Conservation (phyloP, 2,113 vertebrate genomes). For the Plotosus lineatus region DNA sequence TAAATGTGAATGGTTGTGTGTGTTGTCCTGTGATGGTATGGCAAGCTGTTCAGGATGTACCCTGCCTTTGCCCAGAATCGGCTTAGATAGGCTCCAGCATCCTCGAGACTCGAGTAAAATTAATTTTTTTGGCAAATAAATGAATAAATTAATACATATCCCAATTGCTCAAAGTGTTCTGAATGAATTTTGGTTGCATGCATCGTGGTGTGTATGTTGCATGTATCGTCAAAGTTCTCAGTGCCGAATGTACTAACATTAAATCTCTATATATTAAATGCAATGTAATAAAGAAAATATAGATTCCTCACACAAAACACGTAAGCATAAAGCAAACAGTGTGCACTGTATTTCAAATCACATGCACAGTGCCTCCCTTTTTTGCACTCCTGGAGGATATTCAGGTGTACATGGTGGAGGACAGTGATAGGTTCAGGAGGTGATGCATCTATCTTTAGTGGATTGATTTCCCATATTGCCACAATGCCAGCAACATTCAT, state of each 20-base stretch:
- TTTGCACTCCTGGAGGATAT: conserved; percentile 61
- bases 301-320: conserved; percentile 4
- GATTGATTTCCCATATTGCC: conserved; percentile 80
- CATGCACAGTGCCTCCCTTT: conserved; percentile 24
- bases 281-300: conserved; percentile 1
- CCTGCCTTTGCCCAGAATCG: too few species aligned
- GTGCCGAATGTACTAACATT: not conserved
- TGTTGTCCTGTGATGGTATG: too few species aligned
- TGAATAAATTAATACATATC: too few species aligned
- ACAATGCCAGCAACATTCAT: conserved; percentile 89
- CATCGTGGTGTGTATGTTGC: too few species aligned
- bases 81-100: too few species aligned
- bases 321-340: conserved; percentile 43
- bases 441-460: conserved; percentile 79
- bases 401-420: conserved; percentile 65
- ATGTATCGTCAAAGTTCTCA: not conserved
- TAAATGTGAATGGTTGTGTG: too few species aligned
- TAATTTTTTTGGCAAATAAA: too few species aligned
- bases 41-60: too few species aligned
- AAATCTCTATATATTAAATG: not conserved
- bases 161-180: too few species aligned
- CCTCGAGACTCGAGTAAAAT: too few species aligned
- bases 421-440: conserved; percentile 71
- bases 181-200: too few species aligned
- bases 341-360: conserved; percentile 29